Evolutionary conservation across 2,797 vertebrate species (phyloP).

Genomic region (Tauraco hartlaubi): DNA sequence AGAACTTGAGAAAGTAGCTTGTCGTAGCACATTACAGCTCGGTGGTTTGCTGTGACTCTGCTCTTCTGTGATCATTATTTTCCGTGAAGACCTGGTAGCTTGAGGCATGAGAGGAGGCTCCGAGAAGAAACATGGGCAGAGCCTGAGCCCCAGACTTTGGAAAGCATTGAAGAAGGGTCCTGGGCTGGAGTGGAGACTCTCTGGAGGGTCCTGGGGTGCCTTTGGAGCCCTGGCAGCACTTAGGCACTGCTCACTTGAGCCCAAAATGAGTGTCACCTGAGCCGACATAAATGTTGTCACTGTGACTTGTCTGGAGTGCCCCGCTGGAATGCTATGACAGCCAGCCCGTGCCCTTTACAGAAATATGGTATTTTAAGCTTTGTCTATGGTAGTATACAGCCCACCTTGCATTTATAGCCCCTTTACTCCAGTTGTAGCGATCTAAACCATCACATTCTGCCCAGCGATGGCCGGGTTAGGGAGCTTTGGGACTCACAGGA

Average conservation of each 20-base stretch:
- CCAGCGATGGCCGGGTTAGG: background rate
- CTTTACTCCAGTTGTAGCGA: background rate
- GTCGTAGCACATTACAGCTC: background rate
- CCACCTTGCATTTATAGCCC: background rate
- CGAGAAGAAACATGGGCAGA: background rate
- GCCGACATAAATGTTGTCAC: accelerated
- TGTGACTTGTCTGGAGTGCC: background rate
- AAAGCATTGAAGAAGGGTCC: background rate
- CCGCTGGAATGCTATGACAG: too few species aligned
- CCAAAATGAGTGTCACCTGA: background rate
- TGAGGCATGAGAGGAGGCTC: background rate
- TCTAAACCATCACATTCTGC: background rate
- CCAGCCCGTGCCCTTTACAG: background rate
- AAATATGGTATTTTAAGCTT: background rate
- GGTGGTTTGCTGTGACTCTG: background rate
- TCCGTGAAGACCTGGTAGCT: background rate
- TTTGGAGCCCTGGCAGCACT: background rate
- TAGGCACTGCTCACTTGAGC: background rate
- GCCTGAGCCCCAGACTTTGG: background rate
- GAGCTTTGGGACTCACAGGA: accelerated
- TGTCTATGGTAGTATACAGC: background rate
- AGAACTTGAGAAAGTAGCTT: slow-evolving; percentile 27
- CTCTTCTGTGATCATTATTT: background rate
- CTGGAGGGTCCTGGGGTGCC: background rate
- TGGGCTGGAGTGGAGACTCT: background rate